A percentile compares a stretch with the other conserved stretches of the same genome.
phyloP scores from a whole-genome alignment of 2,888 invertebrate species.

The Drosophila bunnanda region DNA sequence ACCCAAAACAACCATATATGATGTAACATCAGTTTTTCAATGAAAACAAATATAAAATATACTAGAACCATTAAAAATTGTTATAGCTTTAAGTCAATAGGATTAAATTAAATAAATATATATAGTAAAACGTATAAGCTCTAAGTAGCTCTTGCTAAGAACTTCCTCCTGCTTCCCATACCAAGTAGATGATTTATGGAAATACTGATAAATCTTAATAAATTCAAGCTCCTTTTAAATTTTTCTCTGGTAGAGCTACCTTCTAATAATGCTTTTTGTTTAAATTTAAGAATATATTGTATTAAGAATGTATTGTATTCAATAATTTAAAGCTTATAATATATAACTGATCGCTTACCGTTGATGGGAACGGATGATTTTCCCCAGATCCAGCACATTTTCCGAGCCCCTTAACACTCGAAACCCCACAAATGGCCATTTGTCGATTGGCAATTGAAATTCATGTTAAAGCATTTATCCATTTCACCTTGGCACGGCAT shows the following conservation, averaged over 20 bases:
- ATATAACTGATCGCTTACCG: neutral
- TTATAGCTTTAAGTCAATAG: too few relatives aligned
- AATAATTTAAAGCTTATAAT: neutral
- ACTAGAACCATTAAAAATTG: too few relatives aligned
- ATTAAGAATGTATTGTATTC: too few relatives aligned
- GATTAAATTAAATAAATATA: too few relatives aligned
- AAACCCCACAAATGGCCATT: constrained; percentile 25
- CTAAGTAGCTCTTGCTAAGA: neutral
- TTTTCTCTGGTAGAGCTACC: neutral
- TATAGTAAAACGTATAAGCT: too few relatives aligned
- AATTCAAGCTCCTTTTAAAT: neutral
- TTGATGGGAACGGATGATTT: neutral
- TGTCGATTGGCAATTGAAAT: constrained; percentile 46
- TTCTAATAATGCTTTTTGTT: neutral
- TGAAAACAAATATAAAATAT: too few relatives aligned
- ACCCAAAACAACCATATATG: too few relatives aligned
- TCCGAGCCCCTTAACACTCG: neutral
- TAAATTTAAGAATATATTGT: too few relatives aligned
- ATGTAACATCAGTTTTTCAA: too few relatives aligned
- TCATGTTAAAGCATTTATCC: constrained; percentile 47
- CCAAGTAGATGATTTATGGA: too few relatives aligned
- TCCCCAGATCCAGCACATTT: neutral
- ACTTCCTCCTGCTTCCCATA: neutral
- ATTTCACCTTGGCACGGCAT: constrained; percentile 43
- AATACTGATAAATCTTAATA: neutral